phyloP scores from a whole-genome alignment of 2,797 vertebrate genomes.

The Crossoptilon crossoptilon region DNA sequence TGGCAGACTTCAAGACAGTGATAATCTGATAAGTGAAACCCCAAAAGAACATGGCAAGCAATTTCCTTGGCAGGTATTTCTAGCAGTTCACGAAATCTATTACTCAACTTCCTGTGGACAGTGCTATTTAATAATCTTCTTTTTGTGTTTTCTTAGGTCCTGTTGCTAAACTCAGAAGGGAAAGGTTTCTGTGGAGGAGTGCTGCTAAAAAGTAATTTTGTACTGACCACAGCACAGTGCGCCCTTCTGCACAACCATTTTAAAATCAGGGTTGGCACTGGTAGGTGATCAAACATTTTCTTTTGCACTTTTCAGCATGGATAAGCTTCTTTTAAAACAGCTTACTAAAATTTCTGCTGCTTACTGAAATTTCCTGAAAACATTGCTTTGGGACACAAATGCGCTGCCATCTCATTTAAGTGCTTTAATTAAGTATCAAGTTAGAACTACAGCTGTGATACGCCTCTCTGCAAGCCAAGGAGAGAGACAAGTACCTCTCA shows the following conservation, averaged over 20 bases:
- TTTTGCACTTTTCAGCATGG: not conserved
- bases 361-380: not conserved
- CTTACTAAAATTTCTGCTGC: not conserved
- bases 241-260: constrained; percentile 61
- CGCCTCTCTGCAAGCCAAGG: not conserved
- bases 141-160: constrained; percentile 79
- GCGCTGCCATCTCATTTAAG: not conserved
- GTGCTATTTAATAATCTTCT: not conserved
- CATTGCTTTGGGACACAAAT: not conserved
- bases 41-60: not conserved
- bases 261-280: constrained; percentile 56
- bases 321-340: not conserved
- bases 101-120: not conserved
- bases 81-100: not conserved
- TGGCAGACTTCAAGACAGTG: constrained; percentile 45
- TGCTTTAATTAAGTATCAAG: not conserved
- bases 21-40: not conserved
- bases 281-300: constrained; percentile 72
- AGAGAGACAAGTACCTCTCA: not conserved
- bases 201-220: constrained; percentile 80
- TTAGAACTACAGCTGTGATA: not conserved
- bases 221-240: constrained; percentile 88
- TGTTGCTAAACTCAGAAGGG: constrained; percentile 75
- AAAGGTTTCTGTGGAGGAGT: constrained; percentile 86
- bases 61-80: constrained; percentile 92